Evolutionary conservation across 2,797 vertebrate species (phyloP).

Genomic region (Echeneis naucrates): DNA sequence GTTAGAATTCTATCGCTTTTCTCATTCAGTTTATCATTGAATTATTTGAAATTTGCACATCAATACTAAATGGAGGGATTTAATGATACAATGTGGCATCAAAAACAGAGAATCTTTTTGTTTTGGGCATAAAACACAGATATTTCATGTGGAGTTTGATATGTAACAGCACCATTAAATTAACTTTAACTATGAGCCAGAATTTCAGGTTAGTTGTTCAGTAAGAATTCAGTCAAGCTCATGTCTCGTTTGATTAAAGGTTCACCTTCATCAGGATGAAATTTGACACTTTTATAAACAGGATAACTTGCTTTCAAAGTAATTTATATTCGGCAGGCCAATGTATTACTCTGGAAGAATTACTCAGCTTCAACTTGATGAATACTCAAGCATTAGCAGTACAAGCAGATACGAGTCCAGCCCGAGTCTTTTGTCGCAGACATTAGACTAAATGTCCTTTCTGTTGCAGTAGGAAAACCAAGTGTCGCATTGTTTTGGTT

Average conservation of each 20-base stretch:
- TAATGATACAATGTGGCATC: too few species aligned
- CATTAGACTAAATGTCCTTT: not conserved
- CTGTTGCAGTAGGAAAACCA: not conserved
- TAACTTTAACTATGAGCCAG: not conserved
- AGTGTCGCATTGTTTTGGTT: not conserved
- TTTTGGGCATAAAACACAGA: too few species aligned
- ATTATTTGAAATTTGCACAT: too few species aligned
- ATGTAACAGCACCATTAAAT: not conserved
- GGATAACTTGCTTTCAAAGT: not conserved
- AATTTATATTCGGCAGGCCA: not conserved
- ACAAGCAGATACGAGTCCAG: slow-evolving; percentile 6
- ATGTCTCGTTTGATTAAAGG: not conserved
- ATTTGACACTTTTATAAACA: not conserved
- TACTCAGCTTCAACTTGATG: slow-evolving; percentile 4
- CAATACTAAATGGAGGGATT: not conserved
- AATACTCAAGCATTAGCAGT: not conserved
- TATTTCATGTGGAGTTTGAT: too few species aligned
- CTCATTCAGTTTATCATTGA: too few species aligned
- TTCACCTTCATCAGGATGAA: not conserved
- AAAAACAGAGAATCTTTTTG: too few species aligned
- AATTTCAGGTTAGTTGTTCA: not conserved
- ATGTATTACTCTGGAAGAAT: not conserved
- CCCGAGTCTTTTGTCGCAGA: not conserved
- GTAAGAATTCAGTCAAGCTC: not conserved
- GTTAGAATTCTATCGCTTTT: too few species aligned